Evolutionary conservation across 2,797 vertebrate genomes (phyloP).

Genomic region (Pyrocephalus nanus): DNA sequence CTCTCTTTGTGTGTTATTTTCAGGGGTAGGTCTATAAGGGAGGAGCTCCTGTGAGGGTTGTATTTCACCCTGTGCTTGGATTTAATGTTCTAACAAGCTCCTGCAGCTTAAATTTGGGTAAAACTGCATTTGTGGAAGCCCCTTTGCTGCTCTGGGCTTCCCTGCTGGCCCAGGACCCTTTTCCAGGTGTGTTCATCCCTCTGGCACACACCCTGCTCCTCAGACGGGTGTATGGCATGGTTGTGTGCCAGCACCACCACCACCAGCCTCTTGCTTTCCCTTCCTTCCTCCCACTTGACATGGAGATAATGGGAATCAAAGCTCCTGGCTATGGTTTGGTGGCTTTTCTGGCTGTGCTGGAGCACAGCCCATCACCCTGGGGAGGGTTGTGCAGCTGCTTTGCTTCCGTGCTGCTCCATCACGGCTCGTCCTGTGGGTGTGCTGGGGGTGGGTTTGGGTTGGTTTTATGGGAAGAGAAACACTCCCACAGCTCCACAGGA

Average conservation of each 20-base stretch:
- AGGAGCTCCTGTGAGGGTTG: neutral
- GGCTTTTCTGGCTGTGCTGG: neutral
- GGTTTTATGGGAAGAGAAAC: neutral
- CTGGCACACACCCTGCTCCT: rapidly evolving
- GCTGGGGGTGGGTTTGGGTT: neutral
- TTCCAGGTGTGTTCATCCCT: neutral
- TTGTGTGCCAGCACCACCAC: neutral
- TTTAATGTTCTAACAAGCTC: neutral
- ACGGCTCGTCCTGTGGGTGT: rapidly evolving
- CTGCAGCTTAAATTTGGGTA: neutral
- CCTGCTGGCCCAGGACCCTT: rapidly evolving
- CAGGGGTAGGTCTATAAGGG: neutral
- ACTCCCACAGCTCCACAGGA: neutral
- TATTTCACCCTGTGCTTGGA: neutral
- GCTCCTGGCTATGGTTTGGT: neutral
- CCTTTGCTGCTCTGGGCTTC: neutral
- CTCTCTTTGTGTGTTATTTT: neutral
- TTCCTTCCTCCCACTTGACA: neutral
- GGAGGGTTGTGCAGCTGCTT: neutral
- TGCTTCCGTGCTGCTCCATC: neutral
- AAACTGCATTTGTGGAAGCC: too few relatives aligned
- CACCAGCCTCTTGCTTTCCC: neutral
- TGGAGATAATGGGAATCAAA: neutral
- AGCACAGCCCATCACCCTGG: neutral
- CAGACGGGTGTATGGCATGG: rapidly evolving